phyloP scores from a whole-genome alignment of 2,797 vertebrate species.

The Rhinogobio ventralis region DNA sequence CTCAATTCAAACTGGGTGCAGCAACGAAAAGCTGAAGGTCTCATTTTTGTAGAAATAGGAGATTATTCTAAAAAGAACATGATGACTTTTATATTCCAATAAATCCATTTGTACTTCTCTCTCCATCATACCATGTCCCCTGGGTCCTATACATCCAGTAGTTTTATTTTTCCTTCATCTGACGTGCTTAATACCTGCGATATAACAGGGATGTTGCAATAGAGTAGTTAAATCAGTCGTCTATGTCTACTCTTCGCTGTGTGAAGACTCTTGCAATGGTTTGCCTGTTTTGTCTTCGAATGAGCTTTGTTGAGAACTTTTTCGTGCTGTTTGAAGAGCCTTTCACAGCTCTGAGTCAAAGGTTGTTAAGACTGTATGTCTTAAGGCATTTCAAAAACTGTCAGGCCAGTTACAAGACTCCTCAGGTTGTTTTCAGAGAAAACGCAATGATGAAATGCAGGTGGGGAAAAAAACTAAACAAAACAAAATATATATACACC shows the following conservation, averaged over 20 bases:
- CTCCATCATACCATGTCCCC: constrained; percentile 11
- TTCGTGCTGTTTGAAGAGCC: constrained; percentile 8
- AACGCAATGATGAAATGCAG: neutral
- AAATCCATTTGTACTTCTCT: constrained; percentile 52
- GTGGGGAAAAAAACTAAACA: neutral
- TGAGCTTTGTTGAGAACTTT: constrained; percentile 23
- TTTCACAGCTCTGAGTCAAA: constrained; percentile 11
- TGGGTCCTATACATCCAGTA: constrained; percentile 1
- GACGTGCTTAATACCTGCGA: constrained; percentile 1
- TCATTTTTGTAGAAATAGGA: constrained; percentile 66
- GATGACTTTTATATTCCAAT: constrained; percentile 56
- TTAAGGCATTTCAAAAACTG: constrained; percentile 24
- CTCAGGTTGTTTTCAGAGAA: constrained; percentile 2
- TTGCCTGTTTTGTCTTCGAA: neutral
- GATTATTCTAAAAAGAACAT: constrained; percentile 68
- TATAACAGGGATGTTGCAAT: constrained; percentile 15
- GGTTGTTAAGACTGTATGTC: constrained; percentile 8
- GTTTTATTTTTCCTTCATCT: constrained; percentile 13
- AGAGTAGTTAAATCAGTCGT: constrained; percentile 8
- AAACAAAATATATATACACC: neutral
- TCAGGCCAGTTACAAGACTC: constrained; percentile 9
- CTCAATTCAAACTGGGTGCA: constrained; percentile 38
- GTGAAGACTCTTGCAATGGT: neutral
- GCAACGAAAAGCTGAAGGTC: constrained; percentile 46
- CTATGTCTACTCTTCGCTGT: constrained; percentile 10